Percentiles rank a stretch among this genome's conserved stretches.
These are phyloP conservation scores for Microdon myrmicae DNA, from an alignment of 2,888 invertebrate genomes.

Conservation along the genomic window DNA sequence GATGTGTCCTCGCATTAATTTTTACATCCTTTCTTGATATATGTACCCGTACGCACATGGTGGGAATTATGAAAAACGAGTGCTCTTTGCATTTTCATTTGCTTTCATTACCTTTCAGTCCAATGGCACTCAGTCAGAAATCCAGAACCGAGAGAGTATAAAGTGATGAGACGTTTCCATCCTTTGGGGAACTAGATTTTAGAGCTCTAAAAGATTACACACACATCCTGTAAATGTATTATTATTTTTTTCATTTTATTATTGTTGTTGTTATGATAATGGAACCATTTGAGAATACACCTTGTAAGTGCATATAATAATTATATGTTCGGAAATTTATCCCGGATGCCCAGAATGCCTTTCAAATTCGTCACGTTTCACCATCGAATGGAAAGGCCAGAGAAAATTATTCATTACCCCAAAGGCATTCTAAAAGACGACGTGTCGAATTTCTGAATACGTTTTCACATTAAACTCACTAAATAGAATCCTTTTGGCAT, in stretches of 20 bases:
- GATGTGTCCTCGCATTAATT: slow-evolving; percentile 45
- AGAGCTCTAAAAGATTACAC: too few species aligned
- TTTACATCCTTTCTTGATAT: slow-evolving; percentile 29
- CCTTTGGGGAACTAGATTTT: too few species aligned
- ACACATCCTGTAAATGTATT: too few species aligned
- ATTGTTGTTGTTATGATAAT: too few species aligned
- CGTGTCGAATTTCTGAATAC: slow-evolving; percentile 35
- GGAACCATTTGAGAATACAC: slow-evolving; percentile 33
- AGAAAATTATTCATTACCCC: slow-evolving; percentile 34
- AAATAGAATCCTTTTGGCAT: slow-evolving; percentile 13
- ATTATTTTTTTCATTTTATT: too few species aligned
- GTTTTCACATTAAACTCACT: slow-evolving; percentile 21
- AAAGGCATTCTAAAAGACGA: slow-evolving; percentile 8
- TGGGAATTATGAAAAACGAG: slow-evolving; percentile 28
- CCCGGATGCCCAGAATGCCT: too few species aligned
- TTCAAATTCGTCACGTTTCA: slow-evolving; percentile 34
- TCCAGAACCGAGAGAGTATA: too few species aligned
- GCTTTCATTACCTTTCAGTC: too few species aligned
- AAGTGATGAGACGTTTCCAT: too few species aligned
- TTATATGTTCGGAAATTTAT: too few species aligned
- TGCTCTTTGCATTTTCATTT: slow-evolving; percentile 21
- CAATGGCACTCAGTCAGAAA: too few species aligned
- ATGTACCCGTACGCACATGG: too few species aligned
- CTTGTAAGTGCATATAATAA: slow-evolving; percentile 38
- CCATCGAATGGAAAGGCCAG: slow-evolving; percentile 9